phyloP scores from a whole-genome alignment of 1,140 invertebrate genomes.

The Drosophila triauraria region DNA sequence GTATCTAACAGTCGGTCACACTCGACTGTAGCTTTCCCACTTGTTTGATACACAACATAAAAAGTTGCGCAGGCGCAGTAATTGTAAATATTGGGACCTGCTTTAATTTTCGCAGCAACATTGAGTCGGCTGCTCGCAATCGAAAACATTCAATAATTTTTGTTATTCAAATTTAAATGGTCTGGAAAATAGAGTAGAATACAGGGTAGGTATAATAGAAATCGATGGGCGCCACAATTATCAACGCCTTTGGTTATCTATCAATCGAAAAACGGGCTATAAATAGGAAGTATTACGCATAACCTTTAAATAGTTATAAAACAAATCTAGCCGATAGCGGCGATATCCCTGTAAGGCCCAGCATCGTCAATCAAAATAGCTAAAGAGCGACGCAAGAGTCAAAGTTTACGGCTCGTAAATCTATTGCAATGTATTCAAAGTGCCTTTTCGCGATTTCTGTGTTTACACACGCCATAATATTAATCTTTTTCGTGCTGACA shows the following conservation, averaged over 20 bases:
- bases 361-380: constrained; percentile 4
- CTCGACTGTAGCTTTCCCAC: no score
- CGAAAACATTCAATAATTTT: no score
- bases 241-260: constrained; percentile 4
- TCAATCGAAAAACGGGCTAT: constrained; percentile 13
- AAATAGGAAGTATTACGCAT: constrained; percentile 24
- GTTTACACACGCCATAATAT: constrained; percentile 52
- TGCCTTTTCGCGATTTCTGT: constrained; percentile 41
- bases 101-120: no score
- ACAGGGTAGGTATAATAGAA: background rate
- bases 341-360: constrained; percentile 1
- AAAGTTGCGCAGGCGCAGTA: no score
- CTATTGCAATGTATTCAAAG: constrained; percentile 40
- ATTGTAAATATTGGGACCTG: no score
- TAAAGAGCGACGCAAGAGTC: constrained; percentile 2
- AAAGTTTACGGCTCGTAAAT: constrained; percentile 37
- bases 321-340: background rate
- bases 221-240: constrained; percentile 14
- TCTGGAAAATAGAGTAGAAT: background rate
- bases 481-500: constrained; percentile 45
- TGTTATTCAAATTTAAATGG: no score
- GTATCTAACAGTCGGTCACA: no score
- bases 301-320: background rate
- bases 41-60: no score
- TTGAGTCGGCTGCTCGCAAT: no score